Percentiles rank a stretch among this genome's conserved stretches.
Evolutionary conservation across 2,888 invertebrate genomes (phyloP).

Genomic region (Galerucella calmariensis): DNA sequence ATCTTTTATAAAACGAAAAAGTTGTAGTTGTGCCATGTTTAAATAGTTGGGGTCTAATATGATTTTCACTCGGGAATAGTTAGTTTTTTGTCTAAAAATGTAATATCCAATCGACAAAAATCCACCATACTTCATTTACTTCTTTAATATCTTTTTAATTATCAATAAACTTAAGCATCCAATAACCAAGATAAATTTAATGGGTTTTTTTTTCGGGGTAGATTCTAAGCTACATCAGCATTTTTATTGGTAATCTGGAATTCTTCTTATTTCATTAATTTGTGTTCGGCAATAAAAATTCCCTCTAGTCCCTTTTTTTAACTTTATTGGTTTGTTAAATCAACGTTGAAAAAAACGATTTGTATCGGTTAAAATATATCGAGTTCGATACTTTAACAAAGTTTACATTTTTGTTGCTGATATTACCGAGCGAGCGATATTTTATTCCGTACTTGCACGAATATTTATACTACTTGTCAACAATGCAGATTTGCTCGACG

Average conservation of each 20-base stretch:
- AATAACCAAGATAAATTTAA: slow-evolving; percentile 10
- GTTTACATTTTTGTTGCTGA: not conserved
- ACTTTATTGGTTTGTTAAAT: slow-evolving; percentile 18
- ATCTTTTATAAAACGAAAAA: not conserved
- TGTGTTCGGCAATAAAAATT: slow-evolving; percentile 3
- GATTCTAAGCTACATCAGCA: not conserved
- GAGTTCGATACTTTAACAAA: not conserved
- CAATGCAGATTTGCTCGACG: not conserved
- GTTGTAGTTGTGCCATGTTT: not conserved
- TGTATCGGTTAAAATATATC: not conserved
- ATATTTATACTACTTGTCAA: not conserved
- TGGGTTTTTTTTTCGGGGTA: not conserved
- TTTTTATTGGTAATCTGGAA: slow-evolving; percentile 7
- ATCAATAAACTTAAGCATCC: slow-evolving; percentile 1
- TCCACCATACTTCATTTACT: not conserved
- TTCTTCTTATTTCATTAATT: slow-evolving; percentile 19
- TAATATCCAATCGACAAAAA: not conserved
- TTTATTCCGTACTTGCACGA: not conserved
- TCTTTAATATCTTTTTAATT: not conserved
- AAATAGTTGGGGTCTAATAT: not conserved
- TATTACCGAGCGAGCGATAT: not conserved
- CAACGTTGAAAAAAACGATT: not conserved
- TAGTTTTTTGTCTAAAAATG: too few species aligned
- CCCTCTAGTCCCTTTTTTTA: slow-evolving; percentile 4
- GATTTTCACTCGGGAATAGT: too few species aligned